Conservation (phyloP, 2,113 vertebrate genomes). For the Passer montanus region DNA sequence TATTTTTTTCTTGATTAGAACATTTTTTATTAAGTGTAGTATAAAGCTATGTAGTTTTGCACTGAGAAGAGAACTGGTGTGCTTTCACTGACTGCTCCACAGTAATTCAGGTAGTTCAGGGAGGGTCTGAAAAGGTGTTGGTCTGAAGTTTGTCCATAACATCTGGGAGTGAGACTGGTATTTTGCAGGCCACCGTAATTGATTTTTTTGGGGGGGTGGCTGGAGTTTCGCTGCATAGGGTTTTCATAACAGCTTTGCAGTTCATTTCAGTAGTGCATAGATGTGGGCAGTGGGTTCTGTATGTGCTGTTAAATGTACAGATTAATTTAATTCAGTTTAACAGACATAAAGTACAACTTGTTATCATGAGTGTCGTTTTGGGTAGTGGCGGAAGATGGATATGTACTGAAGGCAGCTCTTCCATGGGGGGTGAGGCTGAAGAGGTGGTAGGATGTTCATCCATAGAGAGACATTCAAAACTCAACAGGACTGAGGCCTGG, state of each 20-base stretch:
- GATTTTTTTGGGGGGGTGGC: rapidly evolving
- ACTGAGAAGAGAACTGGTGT: background rate
- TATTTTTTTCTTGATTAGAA: background rate
- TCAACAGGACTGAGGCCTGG: background rate
- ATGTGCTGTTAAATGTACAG: background rate
- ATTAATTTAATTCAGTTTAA: background rate
- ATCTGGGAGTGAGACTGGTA: background rate
- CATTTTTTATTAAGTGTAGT: background rate
- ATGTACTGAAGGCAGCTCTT: background rate
- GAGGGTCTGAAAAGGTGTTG: background rate
- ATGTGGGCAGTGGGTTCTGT: background rate
- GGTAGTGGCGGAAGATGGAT: background rate
- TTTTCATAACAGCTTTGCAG: background rate
- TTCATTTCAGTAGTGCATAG: background rate
- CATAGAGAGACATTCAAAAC: background rate
- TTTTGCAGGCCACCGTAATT: background rate
- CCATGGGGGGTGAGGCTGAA: background rate
- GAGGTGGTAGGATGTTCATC: background rate
- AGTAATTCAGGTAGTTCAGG: background rate
- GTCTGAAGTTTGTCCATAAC: background rate
- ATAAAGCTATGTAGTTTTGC: background rate
- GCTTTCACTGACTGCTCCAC: background rate
- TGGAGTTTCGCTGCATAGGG: background rate
- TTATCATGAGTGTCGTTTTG: background rate
- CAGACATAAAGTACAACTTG: background rate